A percentile compares a stretch with the other conserved stretches of the same genome.
phyloP scores from a whole-genome alignment of 1,140 invertebrate genomes.

The Laupala kohalensis region DNA sequence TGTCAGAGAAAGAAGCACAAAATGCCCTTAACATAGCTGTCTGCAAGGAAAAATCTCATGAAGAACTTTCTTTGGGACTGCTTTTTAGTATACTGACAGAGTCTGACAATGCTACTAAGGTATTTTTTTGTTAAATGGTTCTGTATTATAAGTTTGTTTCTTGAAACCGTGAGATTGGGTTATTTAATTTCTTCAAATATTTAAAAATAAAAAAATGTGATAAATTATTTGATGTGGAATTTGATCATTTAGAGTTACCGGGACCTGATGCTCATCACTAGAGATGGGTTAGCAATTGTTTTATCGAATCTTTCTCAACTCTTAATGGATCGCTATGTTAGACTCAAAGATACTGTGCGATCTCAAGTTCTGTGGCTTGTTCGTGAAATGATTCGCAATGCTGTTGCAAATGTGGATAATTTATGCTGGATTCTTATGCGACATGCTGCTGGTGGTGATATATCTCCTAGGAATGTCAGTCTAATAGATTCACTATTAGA shows the following conservation, averaged over 20 bases:
- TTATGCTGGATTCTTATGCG: conserved; percentile 82
- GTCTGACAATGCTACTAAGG: conserved; percentile 61
- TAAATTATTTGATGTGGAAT: not conserved
- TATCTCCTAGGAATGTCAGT: conserved; percentile 76
- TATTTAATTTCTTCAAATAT: too few species aligned
- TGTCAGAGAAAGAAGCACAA: conserved; percentile 87
- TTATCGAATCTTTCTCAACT: conserved; percentile 68
- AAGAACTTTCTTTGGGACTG: conserved; percentile 80
- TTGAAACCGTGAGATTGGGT: too few species aligned
- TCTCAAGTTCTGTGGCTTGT: conserved; percentile 72
- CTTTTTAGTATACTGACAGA: conserved; percentile 82
- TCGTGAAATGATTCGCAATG: conserved; percentile 80
- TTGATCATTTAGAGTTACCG: conserved; percentile 53
- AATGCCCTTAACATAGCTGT: conserved; percentile 78
- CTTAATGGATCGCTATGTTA: conserved; percentile 77
- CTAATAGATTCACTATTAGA: conserved; percentile 83
- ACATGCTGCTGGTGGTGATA: conserved; percentile 89
- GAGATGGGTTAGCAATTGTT: conserved; percentile 76
- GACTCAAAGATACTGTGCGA: conserved; percentile 65
- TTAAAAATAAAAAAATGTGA: too few species aligned
- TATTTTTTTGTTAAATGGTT: conserved; percentile 21
- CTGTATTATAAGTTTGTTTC: not conserved
- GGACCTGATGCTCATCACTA: conserved; percentile 75
- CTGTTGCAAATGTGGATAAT: conserved; percentile 71
- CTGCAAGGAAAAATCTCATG: conserved; percentile 75